Evolutionary conservation across 2,113 vertebrate genomes (phyloP).

Genomic region (Dasyurus viverrinus): DNA sequence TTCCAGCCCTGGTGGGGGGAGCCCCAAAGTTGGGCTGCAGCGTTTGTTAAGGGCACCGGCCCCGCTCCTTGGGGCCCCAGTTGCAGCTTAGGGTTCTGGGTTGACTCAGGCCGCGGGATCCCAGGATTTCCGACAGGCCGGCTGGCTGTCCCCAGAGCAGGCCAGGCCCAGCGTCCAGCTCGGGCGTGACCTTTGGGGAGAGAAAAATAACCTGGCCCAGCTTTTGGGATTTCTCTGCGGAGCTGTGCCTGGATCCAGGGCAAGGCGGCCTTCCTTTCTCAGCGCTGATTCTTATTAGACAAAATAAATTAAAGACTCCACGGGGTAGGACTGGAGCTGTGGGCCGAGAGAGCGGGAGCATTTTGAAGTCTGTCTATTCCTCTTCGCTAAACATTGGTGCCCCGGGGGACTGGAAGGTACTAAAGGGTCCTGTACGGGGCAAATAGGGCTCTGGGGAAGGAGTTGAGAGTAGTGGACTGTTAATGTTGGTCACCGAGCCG

Average conservation of each 20-base stretch:
- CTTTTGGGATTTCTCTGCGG: neutral
- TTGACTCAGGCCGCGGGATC: neutral
- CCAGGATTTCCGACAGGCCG: neutral
- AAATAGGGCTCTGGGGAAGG: neutral
- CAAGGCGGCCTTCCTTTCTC: neutral
- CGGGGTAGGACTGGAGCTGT: neutral
- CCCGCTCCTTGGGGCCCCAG: conserved; percentile 1
- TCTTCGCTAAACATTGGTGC: neutral
- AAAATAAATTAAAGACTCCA: neutral
- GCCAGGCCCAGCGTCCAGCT: conserved; percentile 29
- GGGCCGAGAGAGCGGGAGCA: neutral
- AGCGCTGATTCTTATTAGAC: neutral
- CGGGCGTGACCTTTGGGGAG: conserved; percentile 24
- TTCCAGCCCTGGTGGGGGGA: neutral
- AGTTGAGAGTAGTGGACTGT: neutral
- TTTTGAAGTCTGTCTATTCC: neutral
- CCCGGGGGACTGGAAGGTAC: neutral
- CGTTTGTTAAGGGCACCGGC: conserved; percentile 28
- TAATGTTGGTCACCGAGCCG: neutral
- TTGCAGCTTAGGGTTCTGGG: neutral
- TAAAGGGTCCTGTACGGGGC: neutral
- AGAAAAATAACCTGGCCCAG: conserved; percentile 1
- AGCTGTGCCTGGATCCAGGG: neutral
- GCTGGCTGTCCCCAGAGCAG: neutral
- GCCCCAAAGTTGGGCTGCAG: neutral